Evolutionary conservation across 2,113 vertebrate genomes (phyloP), one percentile per base, ranked within the genome.

Genomic region (Stigmatopora argus): DNA sequence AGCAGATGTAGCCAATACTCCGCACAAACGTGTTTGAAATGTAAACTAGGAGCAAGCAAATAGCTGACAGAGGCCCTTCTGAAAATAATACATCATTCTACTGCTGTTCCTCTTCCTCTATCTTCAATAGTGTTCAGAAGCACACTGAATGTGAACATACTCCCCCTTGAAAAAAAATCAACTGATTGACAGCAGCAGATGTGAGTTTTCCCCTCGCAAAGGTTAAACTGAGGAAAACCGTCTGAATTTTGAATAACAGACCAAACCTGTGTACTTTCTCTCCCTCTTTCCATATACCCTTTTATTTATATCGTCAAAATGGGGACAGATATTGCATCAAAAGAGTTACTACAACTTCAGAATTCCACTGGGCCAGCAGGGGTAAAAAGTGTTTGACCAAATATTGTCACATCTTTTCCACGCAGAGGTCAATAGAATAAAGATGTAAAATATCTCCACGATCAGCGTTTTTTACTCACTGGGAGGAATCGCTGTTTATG

Each of bases 21-120:
- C 11, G 10, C 47, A n/a, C 1, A 41, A 34, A 56, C 53, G 49
- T 19, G 13, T 31, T 17, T 84, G 80, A 84, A 77, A 83, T 44
- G 34, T n/a, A 17, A 70, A 78, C 64, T 13, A 65, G 65, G 80
- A 46, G 72, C 46, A 66, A 70, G 70, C 41, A 48, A 31, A 45
- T 26, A 73, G 65, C 75, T 81, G 84, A 82, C 76, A 82, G 67
- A 75, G 71, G 79, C 78, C 76, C 78, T 77, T 69, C 18, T 35
- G 57, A 76, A 77, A 81, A 72, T 45, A 78, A 81, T 68, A 64
- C 58, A 71, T 71, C 61, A 63, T 47, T 66, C 65, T 68, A 2
- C 52, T 64, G 64, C 13, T 53, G 52, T 58, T 46, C n/a, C 44
- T 61, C 26, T 44, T 69, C 64, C 62, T 52, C 8, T 21, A 21